Evolutionary conservation across 35 echinoderm and acorn worm genomes (phyloP).

Genomic region (Acanthaster planci): DNA sequence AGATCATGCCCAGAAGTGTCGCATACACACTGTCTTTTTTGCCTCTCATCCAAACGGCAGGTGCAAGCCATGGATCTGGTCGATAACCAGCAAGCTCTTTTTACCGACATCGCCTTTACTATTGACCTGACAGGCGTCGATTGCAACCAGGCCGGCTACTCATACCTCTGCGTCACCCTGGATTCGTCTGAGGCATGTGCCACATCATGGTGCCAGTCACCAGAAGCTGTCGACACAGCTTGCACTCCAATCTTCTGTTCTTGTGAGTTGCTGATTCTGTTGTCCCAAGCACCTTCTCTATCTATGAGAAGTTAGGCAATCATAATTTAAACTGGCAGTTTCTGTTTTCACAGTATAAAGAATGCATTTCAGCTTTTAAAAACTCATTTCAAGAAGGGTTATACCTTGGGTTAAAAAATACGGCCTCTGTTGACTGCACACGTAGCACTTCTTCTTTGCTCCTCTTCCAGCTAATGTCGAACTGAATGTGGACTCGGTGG

Average conservation of each 20-base stretch:
- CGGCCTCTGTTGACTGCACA: too few relatives aligned
- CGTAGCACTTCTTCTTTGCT: neutral
- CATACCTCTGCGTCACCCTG: conserved; percentile 14
- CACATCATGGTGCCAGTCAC: conserved; percentile 22
- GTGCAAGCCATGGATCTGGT: conserved; percentile 1
- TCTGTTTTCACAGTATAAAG: too few relatives aligned
- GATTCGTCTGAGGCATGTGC: conserved; percentile 13
- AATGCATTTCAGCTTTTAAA: too few relatives aligned
- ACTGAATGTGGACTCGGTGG: conserved; percentile 35
- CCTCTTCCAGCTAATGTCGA: conserved; percentile 23
- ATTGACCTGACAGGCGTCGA: conserved; percentile 4
- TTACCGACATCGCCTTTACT: neutral
- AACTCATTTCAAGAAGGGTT: too few relatives aligned
- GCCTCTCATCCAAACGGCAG: neutral
- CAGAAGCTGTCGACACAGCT: conserved; percentile 2
- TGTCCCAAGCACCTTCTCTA: too few relatives aligned
- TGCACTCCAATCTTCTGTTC: conserved; percentile 32
- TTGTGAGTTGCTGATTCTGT: neutral
- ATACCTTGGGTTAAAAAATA: too few relatives aligned
- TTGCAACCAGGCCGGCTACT: conserved; percentile 3
- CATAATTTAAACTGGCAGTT: too few relatives aligned
- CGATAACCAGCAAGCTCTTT: neutral
- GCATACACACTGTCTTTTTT: too few relatives aligned
- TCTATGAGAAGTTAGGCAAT: too few relatives aligned
- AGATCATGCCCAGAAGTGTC: too few relatives aligned